Percentiles rank a stretch among this genome's conserved stretches.
Evolutionary conservation across 2,888 invertebrate genomes (phyloP).

Genomic region (Emmelina monodactyla): DNA sequence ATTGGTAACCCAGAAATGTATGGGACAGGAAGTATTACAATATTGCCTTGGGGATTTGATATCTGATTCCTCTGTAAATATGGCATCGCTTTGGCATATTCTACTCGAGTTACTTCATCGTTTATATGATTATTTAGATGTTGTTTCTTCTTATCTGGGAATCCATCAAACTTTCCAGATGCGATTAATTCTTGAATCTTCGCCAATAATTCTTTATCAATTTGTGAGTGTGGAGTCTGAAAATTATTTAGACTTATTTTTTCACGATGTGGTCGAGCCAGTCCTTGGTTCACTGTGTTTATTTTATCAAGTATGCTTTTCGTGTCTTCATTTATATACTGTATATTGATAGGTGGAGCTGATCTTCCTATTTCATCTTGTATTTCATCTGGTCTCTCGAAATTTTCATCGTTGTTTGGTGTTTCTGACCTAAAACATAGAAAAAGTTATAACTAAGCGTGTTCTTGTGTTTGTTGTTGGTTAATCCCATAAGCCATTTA

Average conservation of each 20-base stretch:
- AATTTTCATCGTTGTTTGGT: constrained; percentile 14
- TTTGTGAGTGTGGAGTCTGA: constrained; percentile 27
- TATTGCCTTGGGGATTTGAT: constrained; percentile 10
- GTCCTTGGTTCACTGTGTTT: constrained; percentile 54
- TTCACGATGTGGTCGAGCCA: constrained; percentile 36
- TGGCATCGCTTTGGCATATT: constrained; percentile 19
- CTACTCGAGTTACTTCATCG: constrained; percentile 22
- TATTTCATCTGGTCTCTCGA: neutral
- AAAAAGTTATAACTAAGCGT: constrained; percentile 10
- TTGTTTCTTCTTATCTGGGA: constrained; percentile 19
- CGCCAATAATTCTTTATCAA: constrained; percentile 40
- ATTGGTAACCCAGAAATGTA: constrained; percentile 41
- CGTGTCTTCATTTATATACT: constrained; percentile 25
- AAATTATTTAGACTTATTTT: constrained; percentile 28
- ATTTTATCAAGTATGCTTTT: constrained; percentile 64
- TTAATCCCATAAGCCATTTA: constrained; percentile 11
- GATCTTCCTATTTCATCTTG: constrained; percentile 11
- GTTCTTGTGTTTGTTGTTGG: constrained; percentile 5
- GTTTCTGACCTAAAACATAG: constrained; percentile 28
- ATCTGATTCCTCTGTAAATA: constrained; percentile 3
- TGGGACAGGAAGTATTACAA: constrained; percentile 22
- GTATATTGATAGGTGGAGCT: constrained; percentile 12
- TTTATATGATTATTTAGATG: constrained; percentile 23
- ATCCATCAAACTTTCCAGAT: constrained; percentile 32
- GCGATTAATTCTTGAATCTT: constrained; percentile 46